Conservation (phyloP, 1,140 invertebrate genomes). For the Tetraneura akinire region DNA sequence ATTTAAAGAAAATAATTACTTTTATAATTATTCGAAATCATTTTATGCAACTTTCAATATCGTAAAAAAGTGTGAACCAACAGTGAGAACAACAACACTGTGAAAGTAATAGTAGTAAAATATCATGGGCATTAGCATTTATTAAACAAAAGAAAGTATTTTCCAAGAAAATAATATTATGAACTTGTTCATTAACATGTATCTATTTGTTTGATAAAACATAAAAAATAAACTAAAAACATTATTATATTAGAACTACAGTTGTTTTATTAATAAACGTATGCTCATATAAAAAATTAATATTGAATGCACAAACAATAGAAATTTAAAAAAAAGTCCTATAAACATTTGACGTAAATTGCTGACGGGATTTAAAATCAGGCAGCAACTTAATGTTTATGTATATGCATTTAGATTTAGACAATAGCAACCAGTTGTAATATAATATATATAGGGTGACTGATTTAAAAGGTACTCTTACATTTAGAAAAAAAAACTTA, state of each 20-base stretch:
- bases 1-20: too few species aligned
- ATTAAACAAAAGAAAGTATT: constrained; percentile 31
- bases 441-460: too few species aligned
- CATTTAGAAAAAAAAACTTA: too few species aligned
- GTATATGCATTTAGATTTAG: neutral
- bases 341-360: neutral
- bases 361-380: neutral
- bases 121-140: neutral
- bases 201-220: neutral
- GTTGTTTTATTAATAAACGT: neutral
- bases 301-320: neutral
- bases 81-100: too few species aligned
- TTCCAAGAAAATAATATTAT: constrained; percentile 7
- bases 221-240: neutral
- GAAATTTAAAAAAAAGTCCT: neutral
- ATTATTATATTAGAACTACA: neutral
- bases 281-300: neutral
- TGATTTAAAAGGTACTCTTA: too few species aligned
- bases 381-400: neutral
- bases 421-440: neutral
- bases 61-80: neutral
- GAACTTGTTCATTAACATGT: neutral
- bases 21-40: neutral
- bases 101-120: constrained; percentile 13
- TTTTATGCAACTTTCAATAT: neutral